Conservation (phyloP, 1,140 invertebrate genomes). For the Lanistes nyassanus region DNA sequence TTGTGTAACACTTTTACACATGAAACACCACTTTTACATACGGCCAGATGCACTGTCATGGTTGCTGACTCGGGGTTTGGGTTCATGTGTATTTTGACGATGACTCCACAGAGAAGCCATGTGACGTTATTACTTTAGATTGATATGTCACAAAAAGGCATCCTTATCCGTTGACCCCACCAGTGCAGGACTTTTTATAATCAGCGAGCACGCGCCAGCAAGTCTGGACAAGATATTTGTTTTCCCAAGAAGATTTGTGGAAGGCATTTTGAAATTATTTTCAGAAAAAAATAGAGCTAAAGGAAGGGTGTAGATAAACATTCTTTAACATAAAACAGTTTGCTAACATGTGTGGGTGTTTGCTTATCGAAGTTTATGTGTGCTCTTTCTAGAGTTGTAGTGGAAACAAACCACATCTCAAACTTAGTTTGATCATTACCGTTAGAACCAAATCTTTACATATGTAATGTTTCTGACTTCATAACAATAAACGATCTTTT, state of each 20-base stretch:
- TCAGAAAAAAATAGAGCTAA: neutral
- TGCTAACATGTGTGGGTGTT: neutral
- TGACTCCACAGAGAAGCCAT: too few species aligned
- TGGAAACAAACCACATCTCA: slow-evolving; percentile 9
- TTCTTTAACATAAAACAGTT: neutral
- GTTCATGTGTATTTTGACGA: too few species aligned
- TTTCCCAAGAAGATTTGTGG: neutral
- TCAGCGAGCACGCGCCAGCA: too few species aligned
- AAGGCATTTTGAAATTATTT: neutral
- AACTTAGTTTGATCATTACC: slow-evolving; percentile 25
- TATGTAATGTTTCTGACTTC: slow-evolving; percentile 22
- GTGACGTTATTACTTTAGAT: too few species aligned
- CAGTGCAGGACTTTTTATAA: too few species aligned
- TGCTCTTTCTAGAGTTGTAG: slow-evolving; percentile 23
- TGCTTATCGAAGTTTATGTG: slow-evolving; percentile 4
- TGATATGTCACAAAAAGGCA: too few species aligned
- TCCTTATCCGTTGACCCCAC: too few species aligned
- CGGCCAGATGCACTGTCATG: too few species aligned
- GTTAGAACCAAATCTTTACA: slow-evolving; percentile 27
- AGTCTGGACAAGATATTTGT: too few species aligned
- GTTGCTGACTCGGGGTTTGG: too few species aligned
- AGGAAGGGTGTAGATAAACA: neutral
- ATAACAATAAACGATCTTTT: slow-evolving; percentile 21
- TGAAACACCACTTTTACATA: too few species aligned
- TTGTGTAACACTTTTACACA: too few species aligned